Conservation (phyloP, 2,797 vertebrate genomes). For the Threskiornis aethiopicus region DNA sequence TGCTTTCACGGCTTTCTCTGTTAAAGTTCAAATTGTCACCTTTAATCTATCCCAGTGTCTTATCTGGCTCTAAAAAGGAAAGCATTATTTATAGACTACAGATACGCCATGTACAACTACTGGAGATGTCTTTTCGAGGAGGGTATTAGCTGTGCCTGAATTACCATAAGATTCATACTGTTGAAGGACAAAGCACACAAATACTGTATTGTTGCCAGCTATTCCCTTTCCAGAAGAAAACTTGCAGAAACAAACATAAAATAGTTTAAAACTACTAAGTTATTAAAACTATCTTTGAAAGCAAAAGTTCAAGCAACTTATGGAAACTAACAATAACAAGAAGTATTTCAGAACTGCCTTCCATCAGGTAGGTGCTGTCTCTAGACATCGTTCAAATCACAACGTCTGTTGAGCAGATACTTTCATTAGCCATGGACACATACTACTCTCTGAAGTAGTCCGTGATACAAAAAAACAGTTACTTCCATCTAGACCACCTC, state of each 20-base stretch:
- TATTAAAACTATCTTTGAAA: not conserved
- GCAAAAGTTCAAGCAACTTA: not conserved
- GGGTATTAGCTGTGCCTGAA: not conserved
- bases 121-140: not conserved
- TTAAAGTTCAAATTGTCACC: not conserved
- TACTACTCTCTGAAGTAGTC: not conserved
- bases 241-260: not conserved
- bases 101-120: not conserved
- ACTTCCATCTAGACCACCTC: not conserved
- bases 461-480: not conserved
- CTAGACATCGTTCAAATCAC: not conserved
- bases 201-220: not conserved
- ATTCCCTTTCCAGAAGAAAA: not conserved
- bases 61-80: not conserved
- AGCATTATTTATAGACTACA: slow-evolving; percentile 7
- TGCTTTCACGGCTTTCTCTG: not conserved
- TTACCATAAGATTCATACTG: not conserved
- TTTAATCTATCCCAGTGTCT: not conserved
- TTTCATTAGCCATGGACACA: not conserved
- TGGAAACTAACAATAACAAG: not conserved
- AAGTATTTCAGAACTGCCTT: not conserved
- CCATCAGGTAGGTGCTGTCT: not conserved
- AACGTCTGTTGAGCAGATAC: not conserved
- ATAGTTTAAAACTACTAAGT: not conserved
- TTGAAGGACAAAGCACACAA: not conserved